A percentile compares a stretch with the other conserved stretches of the same genome.
phyloP scores from a whole-genome alignment of 2,797 vertebrate species.

The Picus viridis region DNA sequence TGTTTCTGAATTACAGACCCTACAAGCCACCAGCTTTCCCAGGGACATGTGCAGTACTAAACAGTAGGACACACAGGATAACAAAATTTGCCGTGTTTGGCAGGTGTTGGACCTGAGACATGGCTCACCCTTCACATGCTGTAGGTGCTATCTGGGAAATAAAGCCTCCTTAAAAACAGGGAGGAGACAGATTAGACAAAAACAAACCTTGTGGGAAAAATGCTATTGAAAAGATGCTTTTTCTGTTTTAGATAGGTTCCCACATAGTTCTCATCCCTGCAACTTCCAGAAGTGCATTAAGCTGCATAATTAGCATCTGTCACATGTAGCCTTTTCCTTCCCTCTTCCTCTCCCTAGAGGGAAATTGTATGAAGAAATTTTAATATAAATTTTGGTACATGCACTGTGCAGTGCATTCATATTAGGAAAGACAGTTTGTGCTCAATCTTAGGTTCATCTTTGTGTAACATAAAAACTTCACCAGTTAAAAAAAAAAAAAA shows the following conservation, averaged over 20 bases:
- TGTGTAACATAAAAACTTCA: background rate
- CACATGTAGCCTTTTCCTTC: constrained; percentile 55
- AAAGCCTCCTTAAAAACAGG: background rate
- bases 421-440: constrained; percentile 7
- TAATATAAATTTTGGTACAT: constrained; percentile 42
- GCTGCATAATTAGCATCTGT: constrained; percentile 68
- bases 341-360: constrained; percentile 51
- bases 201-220: background rate
- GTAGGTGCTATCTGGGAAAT: background rate
- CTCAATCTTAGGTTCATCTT: background rate
- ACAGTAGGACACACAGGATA: background rate
- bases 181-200: background rate
- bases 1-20: background rate
- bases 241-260: constrained; percentile 26
- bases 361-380: constrained; percentile 42
- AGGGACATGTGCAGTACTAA: accelerated
- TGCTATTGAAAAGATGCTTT: background rate
- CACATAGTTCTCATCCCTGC: constrained; percentile 7
- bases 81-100: background rate
- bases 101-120: background rate
- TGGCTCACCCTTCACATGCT: background rate
- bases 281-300: constrained; percentile 69
- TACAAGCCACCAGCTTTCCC: background rate
- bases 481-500: background rate
- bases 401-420: background rate